These are phyloP conservation scores for Panagrolaimus sp. DNA, from an alignment of 1,140 invertebrate species.

Conservation along the genomic window DNA sequence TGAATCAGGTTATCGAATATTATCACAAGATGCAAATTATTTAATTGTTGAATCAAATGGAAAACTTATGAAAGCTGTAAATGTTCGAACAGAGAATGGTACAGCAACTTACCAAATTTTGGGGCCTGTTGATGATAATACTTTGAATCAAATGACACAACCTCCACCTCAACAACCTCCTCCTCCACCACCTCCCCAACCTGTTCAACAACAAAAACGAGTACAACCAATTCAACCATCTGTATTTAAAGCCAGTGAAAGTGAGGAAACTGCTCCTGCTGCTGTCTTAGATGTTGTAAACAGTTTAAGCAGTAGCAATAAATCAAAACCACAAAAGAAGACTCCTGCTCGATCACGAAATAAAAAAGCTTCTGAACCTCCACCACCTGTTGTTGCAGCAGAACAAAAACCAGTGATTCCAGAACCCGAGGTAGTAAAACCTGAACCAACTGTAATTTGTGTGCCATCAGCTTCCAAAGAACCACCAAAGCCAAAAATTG, in stretches of 20 bases:
- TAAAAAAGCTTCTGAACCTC: no score
- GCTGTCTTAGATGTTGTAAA: conserved; percentile 8
- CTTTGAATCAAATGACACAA: neutral
- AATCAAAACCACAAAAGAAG: conserved; percentile 1
- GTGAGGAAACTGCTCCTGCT: neutral
- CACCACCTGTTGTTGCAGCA: neutral
- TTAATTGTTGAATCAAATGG: neutral
- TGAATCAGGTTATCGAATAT: neutral
- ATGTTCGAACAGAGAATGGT: neutral
- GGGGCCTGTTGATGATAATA: neutral
- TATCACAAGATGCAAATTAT: neutral
- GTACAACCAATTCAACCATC: no score
- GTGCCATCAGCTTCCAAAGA: neutral
- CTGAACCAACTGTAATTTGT: neutral
- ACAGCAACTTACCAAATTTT: conserved; percentile 1
- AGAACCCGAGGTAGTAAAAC: neutral
- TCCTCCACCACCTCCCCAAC: neutral
- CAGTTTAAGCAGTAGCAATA: neutral
- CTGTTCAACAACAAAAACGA: neutral
- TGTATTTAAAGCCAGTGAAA: no score
- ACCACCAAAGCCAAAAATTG: neutral
- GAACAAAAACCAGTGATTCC: neutral
- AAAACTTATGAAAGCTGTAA: neutral
- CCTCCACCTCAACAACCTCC: neutral
- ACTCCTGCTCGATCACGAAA: no score